These are phyloP conservation scores for Perccottus glenii DNA, from an alignment of 2,113 vertebrate genomes.

Conservation along the genomic window DNA sequence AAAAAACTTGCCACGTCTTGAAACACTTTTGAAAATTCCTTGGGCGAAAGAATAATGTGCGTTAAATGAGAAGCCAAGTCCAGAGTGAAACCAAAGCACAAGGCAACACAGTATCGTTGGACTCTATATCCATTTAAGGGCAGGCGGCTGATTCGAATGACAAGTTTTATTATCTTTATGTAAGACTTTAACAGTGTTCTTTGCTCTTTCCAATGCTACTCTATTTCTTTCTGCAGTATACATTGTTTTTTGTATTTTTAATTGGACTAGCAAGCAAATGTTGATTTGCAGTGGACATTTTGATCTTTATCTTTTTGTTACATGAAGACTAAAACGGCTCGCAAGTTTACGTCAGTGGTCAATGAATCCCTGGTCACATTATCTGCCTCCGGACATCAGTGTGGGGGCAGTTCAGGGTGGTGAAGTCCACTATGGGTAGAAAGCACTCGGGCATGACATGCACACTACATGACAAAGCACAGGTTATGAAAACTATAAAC, in stretches of 20 bases:
- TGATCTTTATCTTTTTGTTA: neutral
- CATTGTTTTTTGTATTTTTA: too few species aligned
- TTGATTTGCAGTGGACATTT: slow-evolving; percentile 2
- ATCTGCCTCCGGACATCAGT: too few species aligned
- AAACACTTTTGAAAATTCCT: neutral
- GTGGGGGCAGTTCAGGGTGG: too few species aligned
- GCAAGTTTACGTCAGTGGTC: too few species aligned
- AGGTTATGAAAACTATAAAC: too few species aligned
- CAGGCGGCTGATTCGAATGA: neutral
- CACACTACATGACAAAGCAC: neutral
- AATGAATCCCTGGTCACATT: too few species aligned
- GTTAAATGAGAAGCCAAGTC: neutral
- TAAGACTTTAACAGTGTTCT: neutral
- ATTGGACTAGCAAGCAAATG: too few species aligned
- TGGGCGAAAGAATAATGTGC: neutral
- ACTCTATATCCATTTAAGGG: neutral
- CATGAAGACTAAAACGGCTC: neutral
- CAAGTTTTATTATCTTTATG: neutral
- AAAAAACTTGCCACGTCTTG: neutral
- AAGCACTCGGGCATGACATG: too few species aligned
- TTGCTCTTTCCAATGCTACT: too few species aligned
- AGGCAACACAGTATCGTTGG: neutral
- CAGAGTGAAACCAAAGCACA: neutral
- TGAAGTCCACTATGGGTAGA: too few species aligned
- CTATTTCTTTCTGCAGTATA: too few species aligned